Base-by-base conservation (phyloP, 2,113 vertebrate species). In the Sinocyclocheilus grahami region DNA sequence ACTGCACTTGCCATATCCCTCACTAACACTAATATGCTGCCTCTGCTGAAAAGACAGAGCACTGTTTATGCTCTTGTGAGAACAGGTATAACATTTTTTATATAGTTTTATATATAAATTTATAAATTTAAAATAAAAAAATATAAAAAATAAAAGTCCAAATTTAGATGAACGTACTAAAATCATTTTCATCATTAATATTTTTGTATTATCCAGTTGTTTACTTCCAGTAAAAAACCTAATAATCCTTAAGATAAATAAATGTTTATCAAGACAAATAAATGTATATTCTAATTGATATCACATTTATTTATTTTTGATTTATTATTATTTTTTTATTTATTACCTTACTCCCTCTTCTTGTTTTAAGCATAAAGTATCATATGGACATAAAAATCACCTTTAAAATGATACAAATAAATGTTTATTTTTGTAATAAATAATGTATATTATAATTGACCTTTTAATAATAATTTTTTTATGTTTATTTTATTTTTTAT, bases 1-100 rank as follows among this genome's bases (percentile, higher is more conserved):
- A 37, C 58, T 87, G 85, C 93, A 93, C 92, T 94, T 94, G 91
- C 92, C 86, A 90, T 89, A 83, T 86, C 91, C 77, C 62, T 81
- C 27, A 48, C 83, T 33, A 82, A 88, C 90, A 53, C 27, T 82
- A 53, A 82, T 48, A 72, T 86, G 87, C 84, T 86, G 81, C 89
- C 87, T 84, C 88, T 90, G 82, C 83, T 2, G 86, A 85, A 88
- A 60, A 58, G 11, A 60, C 88, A 78, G 86, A 84, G 81, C 37
- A n/a, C 69, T 74, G 89, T 91, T 90, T 90, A 92, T 89, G 24
- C 20, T 83, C 18, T 83, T n/a, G 46, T 55, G 65, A 46, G 79
- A 65, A 18, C 60, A 42, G 79, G 60, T 48, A 81, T 48, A 24
- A 33, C 2, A 33, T 33, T 30, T 30, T 30, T 33, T 33, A 33